Evolutionary conservation across 1,140 invertebrate species (phyloP).

Genomic region (Vollenhovia emeryi): DNA sequence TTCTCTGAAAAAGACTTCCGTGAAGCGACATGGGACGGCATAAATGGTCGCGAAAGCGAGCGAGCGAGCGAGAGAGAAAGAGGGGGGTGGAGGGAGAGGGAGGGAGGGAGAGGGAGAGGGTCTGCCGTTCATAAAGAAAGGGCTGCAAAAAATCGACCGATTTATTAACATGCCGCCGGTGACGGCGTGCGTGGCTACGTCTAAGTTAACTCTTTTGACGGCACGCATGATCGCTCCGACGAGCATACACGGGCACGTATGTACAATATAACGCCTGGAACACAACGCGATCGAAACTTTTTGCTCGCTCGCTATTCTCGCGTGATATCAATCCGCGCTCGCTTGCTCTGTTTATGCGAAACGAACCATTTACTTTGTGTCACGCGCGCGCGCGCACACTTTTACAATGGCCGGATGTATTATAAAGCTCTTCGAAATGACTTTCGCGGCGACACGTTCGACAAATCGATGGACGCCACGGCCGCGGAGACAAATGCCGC

Average conservation of each 20-base stretch:
- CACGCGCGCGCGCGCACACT: background rate
- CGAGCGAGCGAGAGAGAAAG: too few species aligned
- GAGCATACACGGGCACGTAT: conserved; percentile 26
- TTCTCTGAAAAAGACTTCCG: conserved; percentile 53
- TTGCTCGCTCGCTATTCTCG: conserved; percentile 56
- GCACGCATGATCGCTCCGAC: conserved; percentile 50
- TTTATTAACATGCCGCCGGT: conserved; percentile 53
- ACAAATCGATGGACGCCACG: background rate
- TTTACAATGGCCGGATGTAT: conserved; percentile 25
- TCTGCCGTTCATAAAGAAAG: conserved; percentile 36
- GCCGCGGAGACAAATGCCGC: conserved; percentile 6
- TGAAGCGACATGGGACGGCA: conserved; percentile 15
- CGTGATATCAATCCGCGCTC: conserved; percentile 50
- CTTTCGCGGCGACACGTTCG: conserved; percentile 14
- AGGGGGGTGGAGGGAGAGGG: too few species aligned
- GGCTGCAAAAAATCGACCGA: conserved; percentile 53
- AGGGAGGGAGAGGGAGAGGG: background rate
- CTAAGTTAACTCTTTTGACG: conserved; percentile 60
- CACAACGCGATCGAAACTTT: conserved; percentile 48
- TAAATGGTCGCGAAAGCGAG: conserved; percentile 6
- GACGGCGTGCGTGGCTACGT: conserved; percentile 55
- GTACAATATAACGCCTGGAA: background rate
- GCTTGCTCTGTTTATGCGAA: conserved; percentile 48
- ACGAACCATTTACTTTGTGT: conserved; percentile 45
- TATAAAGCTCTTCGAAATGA: conserved; percentile 16